phyloP scores from a whole-genome alignment of 1,140 invertebrate genomes.

The Eumaeus atala region DNA sequence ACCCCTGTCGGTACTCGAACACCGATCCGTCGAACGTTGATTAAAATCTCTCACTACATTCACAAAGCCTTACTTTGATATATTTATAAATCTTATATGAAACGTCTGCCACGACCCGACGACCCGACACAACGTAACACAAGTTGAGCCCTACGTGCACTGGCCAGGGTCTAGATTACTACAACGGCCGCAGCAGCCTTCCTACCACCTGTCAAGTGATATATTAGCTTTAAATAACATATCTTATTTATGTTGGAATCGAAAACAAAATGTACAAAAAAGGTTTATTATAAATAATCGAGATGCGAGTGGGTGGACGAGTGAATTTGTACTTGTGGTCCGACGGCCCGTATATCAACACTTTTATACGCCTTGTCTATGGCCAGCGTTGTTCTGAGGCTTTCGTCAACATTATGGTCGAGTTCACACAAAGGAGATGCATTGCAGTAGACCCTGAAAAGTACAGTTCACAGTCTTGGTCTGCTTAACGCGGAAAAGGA shows the following conservation, averaged over 20 bases:
- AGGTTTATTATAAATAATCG: conserved; percentile 67
- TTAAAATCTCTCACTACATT: conserved; percentile 69
- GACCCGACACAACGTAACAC: conserved; percentile 19
- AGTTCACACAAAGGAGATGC: too few relatives aligned
- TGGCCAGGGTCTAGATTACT: conserved; percentile 32
- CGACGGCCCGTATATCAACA: too few relatives aligned
- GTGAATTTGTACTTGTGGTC: conserved; percentile 54
- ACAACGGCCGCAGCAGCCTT: conserved; percentile 22
- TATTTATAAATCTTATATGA: conserved; percentile 67
- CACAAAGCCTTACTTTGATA: conserved; percentile 69
- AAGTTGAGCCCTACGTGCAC: conserved; percentile 30
- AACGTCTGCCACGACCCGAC: conserved; percentile 41
- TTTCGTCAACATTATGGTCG: too few relatives aligned
- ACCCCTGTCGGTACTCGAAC: conserved; percentile 38
- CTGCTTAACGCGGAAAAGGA: too few relatives aligned
- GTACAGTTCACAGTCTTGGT: too few relatives aligned
- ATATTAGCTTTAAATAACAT: conserved; percentile 72
- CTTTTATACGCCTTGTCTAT: too few relatives aligned
- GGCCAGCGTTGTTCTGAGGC: too few relatives aligned
- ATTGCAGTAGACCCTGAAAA: too few relatives aligned
- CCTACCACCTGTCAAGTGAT: conserved; percentile 73
- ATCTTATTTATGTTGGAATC: conserved; percentile 73
- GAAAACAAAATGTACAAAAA: conserved; percentile 69
- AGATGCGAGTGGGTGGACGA: conserved; percentile 57
- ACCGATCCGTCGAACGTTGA: conserved; percentile 53